Evolutionary conservation across 2,888 invertebrate species (phyloP), one percentile per base, ranked within the genome.

Genomic region (Eupithecia tripunctaria): DNA sequence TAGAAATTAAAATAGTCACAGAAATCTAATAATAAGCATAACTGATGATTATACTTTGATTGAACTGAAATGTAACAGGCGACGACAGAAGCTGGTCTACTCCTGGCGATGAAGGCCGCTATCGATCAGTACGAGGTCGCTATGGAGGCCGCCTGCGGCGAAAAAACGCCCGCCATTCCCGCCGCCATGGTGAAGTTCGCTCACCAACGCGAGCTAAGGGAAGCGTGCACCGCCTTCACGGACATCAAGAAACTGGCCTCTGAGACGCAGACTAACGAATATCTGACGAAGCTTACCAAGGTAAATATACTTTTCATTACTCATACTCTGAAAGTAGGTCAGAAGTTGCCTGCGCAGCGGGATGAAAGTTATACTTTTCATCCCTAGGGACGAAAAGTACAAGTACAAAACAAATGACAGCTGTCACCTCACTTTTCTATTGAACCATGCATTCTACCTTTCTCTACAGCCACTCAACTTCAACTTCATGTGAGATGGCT

Each of bases 121-220:
- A 18, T 62, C 18, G 62, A 27, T 1, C 18, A 27, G 72, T 77
- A 81, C 59, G 47, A 47, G 12, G 71, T 43, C 15, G 78, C 78
- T 1, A 56, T 71, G 25, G 68, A 43, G 0, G 69, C 10, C 3
- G 80, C 79, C 18, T 62, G 8, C 51, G 78, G n/a, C 62, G 18
- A 1, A 18, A 27, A 18, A 10, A 12, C 82, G 14, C 29, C 71
- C 3, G 29, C 65, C 1, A 67, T 41, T 0, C 82, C 83, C 0
- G 21, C 67, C 5, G 67, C 43, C 1, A 21, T 41, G 18, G 80
- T 83, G 62, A 71, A 70, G 25, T 59, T 51, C 12, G 75, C 70
- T 56, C 80, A 80, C 32, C 67, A 47, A 29, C 51, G 62, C 5
- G 80, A 77, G 5, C 36, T 64, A 7, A 36, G 21, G 10, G 76